Percentiles rank a stretch among this genome's conserved stretches.
Conservation (phyloP, 2,113 vertebrate genomes). For the Pantherophis guttatus region DNA sequence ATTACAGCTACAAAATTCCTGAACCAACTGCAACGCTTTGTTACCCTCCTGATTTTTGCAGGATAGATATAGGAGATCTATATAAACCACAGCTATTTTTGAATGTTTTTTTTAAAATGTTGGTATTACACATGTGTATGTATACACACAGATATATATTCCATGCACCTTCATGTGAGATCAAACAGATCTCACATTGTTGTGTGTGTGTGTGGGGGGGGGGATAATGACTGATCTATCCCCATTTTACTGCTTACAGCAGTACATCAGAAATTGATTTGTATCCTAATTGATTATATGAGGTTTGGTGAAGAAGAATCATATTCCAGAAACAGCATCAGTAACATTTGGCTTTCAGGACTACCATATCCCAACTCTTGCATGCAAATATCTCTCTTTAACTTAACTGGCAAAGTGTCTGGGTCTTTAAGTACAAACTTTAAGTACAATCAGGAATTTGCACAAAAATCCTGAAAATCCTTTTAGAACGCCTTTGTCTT, state of each 20-base stretch:
- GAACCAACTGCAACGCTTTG: not conserved
- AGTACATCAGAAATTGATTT: not conserved
- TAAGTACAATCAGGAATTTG: not conserved
- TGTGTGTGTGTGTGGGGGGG: too few species aligned
- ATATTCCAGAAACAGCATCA: not conserved
- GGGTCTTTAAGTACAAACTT: not conserved
- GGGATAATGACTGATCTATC: not conserved
- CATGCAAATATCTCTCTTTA: not conserved
- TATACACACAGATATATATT: not conserved
- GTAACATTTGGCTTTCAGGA: not conserved
- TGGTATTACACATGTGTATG: not conserved
- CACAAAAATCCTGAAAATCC: not conserved
- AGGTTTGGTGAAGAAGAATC: not conserved
- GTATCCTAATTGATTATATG: too few species aligned
- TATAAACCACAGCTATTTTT: not conserved
- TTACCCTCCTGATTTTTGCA: not conserved
- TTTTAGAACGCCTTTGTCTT: not conserved
- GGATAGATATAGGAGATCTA: not conserved
- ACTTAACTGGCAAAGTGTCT: not conserved
- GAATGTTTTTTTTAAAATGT: not conserved
- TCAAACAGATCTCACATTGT: too few species aligned
- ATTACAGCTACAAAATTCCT: not conserved
- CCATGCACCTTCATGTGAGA: not conserved
- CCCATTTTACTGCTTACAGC: not conserved
- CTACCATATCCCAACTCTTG: not conserved